Evolutionary conservation across 2,113 vertebrate genomes (phyloP).

Genomic region (Baryphthengus martii): DNA sequence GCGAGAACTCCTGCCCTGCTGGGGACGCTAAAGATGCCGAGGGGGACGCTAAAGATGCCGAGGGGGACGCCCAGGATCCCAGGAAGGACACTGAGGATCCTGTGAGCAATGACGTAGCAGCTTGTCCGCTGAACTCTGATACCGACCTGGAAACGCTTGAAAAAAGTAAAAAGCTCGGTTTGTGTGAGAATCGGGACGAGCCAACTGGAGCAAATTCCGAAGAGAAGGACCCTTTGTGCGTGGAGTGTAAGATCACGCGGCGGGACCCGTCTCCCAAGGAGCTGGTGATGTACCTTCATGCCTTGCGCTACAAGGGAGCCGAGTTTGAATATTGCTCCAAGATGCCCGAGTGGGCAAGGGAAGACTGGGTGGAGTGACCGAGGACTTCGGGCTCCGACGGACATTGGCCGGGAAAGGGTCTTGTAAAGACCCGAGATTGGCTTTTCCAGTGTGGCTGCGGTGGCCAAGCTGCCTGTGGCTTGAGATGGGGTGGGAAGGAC

Average conservation of each 20-base stretch:
- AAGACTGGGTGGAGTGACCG: slow-evolving; percentile 83
- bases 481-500: not conserved
- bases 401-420: fast-evolving
- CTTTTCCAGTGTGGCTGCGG: not conserved
- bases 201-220: not conserved
- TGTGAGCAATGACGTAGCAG: fast-evolving
- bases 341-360: slow-evolving; percentile 89
- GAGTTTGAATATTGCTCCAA: slow-evolving; percentile 89
- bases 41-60: fast-evolving
- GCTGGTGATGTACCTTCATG: slow-evolving; percentile 94
- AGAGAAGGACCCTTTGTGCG: slow-evolving; percentile 83
- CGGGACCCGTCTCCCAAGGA: slow-evolving; percentile 88
- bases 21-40: fast-evolving
- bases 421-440: not conserved
- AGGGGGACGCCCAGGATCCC: not conserved
- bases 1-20: not conserved
- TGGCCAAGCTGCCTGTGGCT: not conserved
- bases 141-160: not conserved
- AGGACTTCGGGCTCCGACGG: fast-evolving
- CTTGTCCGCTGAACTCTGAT: not conserved
- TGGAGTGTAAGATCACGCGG: slow-evolving; percentile 82
- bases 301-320: slow-evolving; percentile 89
- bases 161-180: not conserved
- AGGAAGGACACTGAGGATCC: too few species aligned
- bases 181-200: not conserved